Base-by-base conservation (phyloP, 2,113 vertebrate species). In the Salvelinus sp. region DNA sequence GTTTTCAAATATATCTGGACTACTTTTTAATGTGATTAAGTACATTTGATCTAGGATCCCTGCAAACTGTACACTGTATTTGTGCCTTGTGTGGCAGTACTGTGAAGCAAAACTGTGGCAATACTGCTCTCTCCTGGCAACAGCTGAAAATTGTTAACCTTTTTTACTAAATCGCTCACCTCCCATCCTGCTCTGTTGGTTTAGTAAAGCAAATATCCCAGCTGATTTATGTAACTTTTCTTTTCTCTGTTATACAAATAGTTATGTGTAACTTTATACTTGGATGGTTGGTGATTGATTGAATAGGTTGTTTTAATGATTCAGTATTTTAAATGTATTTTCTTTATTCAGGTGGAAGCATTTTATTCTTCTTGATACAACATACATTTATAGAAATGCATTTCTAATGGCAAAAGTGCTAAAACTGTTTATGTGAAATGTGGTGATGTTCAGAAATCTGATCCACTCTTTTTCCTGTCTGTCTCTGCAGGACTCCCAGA, bases 91-190 rank as follows among this genome's bases (percentile, higher is more conserved):
- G 27, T 66, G 73, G 27, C 60, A 71, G 69, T 66, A 2, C 23
- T 60, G 70, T 77, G 57, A 30, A 23, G 5, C n/a, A 76, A 75
- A 85, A 69, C 73, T 86, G 80, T 79, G 89, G 72, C 89, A 90
- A 83, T 78, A 79, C 86, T 90, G 91, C 91, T 71, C 91, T 92
- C 93, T 91, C 75, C 86, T 92, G 93, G 88, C 63, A 76, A 77
- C 62, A 86, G 69, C 1, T 25, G 38, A 63, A 77, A 73, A 20
- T 50, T 6, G 23, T 16, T 50, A 9, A 48, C 9, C 38, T 44
- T 10, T 10, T 44, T 47, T n/a, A 47, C 7, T 25, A 6, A 27
- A n/a, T 20, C 20, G 3, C 16, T 33, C 28, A 68, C 30, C 20
- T n/a, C 27, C 27, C 27, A 38, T 30, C 28, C 5, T 68, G 27